Evolutionary conservation across 2,888 invertebrate species (phyloP).

Genomic region (Strigamia maritima): DNA sequence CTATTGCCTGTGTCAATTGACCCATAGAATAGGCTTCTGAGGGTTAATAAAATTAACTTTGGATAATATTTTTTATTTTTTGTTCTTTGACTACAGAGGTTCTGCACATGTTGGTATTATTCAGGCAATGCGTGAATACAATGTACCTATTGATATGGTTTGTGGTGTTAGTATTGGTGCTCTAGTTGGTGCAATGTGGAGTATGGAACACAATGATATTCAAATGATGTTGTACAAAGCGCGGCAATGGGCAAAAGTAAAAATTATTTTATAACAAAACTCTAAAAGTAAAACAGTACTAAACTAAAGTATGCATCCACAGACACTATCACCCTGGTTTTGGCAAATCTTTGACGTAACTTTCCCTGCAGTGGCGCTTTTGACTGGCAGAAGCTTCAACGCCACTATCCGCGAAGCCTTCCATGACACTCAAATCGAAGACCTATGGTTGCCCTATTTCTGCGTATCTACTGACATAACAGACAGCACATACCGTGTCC

Average conservation of each 20-base stretch:
- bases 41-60: too few species aligned
- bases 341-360: slow-evolving; percentile 92
- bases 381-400: slow-evolving; percentile 86
- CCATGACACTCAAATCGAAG: slow-evolving; percentile 92
- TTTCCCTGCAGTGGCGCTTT: slow-evolving; percentile 98
- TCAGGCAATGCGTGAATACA: slow-evolving; percentile 90
- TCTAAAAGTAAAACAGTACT: too few species aligned
- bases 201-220: slow-evolving; percentile 78
- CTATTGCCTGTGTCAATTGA: too few species aligned
- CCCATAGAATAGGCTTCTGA: too few species aligned
- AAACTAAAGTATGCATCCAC: slow-evolving; percentile 40
- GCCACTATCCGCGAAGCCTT: slow-evolving; percentile 85
- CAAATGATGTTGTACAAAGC: slow-evolving; percentile 90
- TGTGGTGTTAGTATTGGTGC: slow-evolving; percentile 98
- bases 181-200: slow-evolving; percentile 97
- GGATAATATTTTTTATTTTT: too few species aligned
- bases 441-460: slow-evolving; percentile 98
- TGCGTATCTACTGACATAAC: slow-evolving; percentile 98
- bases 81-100: slow-evolving; percentile 60
- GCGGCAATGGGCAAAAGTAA: slow-evolving; percentile 88
- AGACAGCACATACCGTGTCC: slow-evolving; percentile 88
- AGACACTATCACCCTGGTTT: slow-evolving; percentile 98
- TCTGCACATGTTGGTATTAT: slow-evolving; percentile 98
- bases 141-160: slow-evolving; percentile 98
- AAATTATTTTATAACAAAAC: slow-evolving; percentile 43